phyloP scores from a whole-genome alignment of 2,797 vertebrate genomes.

The Anabacerthia variegaticeps region DNA sequence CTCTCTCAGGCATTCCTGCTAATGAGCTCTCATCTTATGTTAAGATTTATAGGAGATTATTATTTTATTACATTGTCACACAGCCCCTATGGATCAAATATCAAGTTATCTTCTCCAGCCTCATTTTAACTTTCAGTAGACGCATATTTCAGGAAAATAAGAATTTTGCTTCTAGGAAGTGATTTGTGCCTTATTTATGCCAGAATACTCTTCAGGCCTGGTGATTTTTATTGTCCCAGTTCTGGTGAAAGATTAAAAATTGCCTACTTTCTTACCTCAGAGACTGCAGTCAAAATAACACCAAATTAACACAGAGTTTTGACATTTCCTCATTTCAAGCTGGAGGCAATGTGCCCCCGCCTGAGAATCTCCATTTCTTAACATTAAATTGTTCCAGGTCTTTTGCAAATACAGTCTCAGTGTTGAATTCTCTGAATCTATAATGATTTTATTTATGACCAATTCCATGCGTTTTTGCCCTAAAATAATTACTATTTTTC shows the following conservation, averaged over 20 bases:
- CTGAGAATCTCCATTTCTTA: background rate
- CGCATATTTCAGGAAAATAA: background rate
- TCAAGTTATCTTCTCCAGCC: background rate
- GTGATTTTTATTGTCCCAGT: background rate
- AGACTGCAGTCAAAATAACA: background rate
- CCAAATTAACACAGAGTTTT: background rate
- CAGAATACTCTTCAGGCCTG: background rate
- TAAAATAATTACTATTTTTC: background rate
- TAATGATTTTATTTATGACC: background rate
- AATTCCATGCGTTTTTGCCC: background rate
- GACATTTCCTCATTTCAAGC: background rate
- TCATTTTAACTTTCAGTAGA: background rate
- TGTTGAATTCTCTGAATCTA: background rate
- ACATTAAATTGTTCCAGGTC: background rate
- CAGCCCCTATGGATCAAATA: background rate
- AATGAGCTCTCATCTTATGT: background rate
- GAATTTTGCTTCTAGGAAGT: background rate
- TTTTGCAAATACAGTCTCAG: background rate
- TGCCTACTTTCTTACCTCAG: background rate
- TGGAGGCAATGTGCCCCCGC: background rate
- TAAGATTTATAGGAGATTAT: background rate
- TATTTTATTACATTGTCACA: background rate
- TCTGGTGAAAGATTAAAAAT: background rate
- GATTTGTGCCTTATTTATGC: background rate
- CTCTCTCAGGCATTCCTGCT: background rate